Evolutionary conservation across 2,797 vertebrate species (phyloP).

Genomic region (Takifugu ocellatus): DNA sequence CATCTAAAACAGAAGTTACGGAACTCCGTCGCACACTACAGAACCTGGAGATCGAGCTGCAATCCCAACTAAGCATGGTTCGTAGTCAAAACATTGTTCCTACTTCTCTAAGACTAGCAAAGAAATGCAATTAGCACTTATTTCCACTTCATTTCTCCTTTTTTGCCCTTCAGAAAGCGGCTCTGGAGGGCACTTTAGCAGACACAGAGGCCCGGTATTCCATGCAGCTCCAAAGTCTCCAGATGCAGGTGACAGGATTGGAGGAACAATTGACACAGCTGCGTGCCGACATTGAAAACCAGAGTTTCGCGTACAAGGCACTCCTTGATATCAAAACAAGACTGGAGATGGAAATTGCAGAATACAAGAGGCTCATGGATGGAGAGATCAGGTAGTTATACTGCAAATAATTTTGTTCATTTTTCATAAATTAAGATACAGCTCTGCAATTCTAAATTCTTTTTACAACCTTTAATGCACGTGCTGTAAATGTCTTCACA

Average conservation of each 20-base stretch:
- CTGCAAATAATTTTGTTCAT: not conserved
- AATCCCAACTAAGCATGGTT: constrained; percentile 87
- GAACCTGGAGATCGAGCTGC: constrained; percentile 84
- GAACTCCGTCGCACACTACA: constrained; percentile 81
- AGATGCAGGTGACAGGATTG: constrained; percentile 74
- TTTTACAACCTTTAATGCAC: not conserved
- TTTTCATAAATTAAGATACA: not conserved
- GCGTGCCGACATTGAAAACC: constrained; percentile 78
- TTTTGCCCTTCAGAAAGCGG: constrained; percentile 60
- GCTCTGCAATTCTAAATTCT: not conserved
- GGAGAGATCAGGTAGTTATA: constrained; percentile 67
- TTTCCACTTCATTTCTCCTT: not conserved
- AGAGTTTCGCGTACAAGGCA: constrained; percentile 82
- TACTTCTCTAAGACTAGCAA: not conserved
- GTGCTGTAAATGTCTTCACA: constrained; percentile 7
- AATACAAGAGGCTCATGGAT: constrained; percentile 88
- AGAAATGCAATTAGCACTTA: not conserved
- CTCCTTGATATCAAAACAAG: constrained; percentile 86
- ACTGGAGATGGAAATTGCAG: constrained; percentile 89
- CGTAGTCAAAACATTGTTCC: not conserved
- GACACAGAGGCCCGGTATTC: constrained; percentile 67
- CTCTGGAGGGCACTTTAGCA: constrained; percentile 64
- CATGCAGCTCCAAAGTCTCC: constrained; percentile 59
- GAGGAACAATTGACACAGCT: constrained; percentile 81
- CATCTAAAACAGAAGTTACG: constrained; percentile 74